Base-by-base conservation (phyloP, 2,888 invertebrate species). In the Acrobasis suavella region DNA sequence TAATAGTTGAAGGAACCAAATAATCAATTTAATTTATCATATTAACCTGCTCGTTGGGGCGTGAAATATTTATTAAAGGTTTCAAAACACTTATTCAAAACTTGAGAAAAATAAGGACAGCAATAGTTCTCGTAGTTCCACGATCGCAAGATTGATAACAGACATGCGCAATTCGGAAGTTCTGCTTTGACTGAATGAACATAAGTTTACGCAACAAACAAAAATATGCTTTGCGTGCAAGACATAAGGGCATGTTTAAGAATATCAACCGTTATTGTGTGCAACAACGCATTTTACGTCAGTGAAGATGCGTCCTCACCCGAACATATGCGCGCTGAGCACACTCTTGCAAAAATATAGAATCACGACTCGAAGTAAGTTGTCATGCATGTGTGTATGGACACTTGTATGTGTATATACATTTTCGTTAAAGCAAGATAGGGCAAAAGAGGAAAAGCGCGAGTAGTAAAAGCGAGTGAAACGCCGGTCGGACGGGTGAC, bases 351-450 rank as follows among this genome's bases (percentile, higher is more conserved):
- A 69, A 63, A 70, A 65, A 71, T 65, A 73, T 59, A 63, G 69
- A 69, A 69, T 68, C 70, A 66, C 65, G 67, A 75, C 71, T 78
- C 69, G 68, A 77, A 78, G 77, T 76, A 81, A 83, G 75, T 83
- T 82, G 74, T 78, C 80, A 74, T 83, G 72, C 77, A 80, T 85
- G 82, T 87, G 87, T 87, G 86, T 82, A 79, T 69, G 76, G 80
- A 80, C 72, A 77, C 72, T 74, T 81, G 73, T 81, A 72, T 85
- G 78, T 83, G 81, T 85, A 81, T 82, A 83, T 85, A 85, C 76
- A 85, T 84, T 86, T 85, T 85, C 83, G 87, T 82, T 82, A 77
- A 84, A 87, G 87, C 82, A 85, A 87, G 86, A 87, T 86, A 85
- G 86, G 83, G 85, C 77, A 85, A 85, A 85, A 85, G 88, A 85